Percentiles rank a stretch among this genome's conserved stretches.
phyloP scores from a whole-genome alignment of 2,113 vertebrate genomes.

The Xenus cinereus region DNA sequence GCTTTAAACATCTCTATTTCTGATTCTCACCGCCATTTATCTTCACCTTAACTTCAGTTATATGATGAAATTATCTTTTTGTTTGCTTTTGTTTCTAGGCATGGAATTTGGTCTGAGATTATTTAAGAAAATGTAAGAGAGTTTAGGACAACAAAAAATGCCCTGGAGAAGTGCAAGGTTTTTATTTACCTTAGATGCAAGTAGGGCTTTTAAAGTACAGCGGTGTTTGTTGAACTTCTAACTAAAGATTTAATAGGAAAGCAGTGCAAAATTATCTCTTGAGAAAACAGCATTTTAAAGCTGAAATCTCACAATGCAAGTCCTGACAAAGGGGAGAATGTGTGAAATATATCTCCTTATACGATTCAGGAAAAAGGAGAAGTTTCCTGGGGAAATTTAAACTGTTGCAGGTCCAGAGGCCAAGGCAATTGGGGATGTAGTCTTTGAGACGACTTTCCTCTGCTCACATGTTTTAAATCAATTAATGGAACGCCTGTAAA shows the following conservation, averaged over 20 bases:
- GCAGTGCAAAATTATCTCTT: not conserved
- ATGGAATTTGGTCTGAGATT: not conserved
- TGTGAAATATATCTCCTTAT: not conserved
- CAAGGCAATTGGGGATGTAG: not conserved
- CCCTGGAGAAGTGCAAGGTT: fast-evolving
- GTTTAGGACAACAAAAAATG: not conserved
- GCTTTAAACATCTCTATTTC: not conserved
- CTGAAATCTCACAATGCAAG: not conserved
- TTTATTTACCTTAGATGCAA: not conserved
- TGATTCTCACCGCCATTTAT: not conserved
- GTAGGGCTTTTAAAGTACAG: not conserved
- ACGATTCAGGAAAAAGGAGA: not conserved
- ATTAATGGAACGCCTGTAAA: not conserved
- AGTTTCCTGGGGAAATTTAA: not conserved
- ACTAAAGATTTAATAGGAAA: not conserved
- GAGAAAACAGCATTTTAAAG: not conserved
- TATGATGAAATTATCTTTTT: not conserved
- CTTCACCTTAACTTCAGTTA: not conserved
- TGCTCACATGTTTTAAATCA: not conserved
- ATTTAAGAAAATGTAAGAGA: not conserved
- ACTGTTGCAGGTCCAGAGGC: not conserved
- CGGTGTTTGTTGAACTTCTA: not conserved
- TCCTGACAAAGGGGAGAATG: not conserved
- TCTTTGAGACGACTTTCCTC: not conserved
- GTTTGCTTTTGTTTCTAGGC: not conserved